Base-by-base conservation (phyloP, 2,113 vertebrate genomes). In the Helogale parvula region DNA sequence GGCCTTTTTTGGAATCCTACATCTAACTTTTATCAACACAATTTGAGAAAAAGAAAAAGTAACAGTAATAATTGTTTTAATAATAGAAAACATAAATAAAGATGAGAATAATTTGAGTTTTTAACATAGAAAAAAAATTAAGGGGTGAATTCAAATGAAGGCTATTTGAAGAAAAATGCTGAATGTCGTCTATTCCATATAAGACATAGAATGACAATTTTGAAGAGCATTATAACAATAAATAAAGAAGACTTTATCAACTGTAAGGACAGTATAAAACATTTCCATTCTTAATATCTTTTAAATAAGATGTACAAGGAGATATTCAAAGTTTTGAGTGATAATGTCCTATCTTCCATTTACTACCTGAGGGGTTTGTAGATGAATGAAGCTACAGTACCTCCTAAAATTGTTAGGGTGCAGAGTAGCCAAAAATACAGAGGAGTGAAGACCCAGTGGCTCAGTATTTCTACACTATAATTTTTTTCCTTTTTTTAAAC, bases 31-130 rank as follows among this genome's bases (percentile, higher is more conserved):
- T 47, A 84, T 94, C 47, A 80, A 16, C 52, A 90, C 38, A 91
- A 88, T 95, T 95, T 91, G 81, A 91, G 54, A 69, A 77, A 94
- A 95, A 68, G 17, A 79, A 83, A 92, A 88, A 50, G 23, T 54
- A 93, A 83, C 29, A 92, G 41, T 82, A 90, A 90, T 81, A 81
- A 84, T 93, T 93, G 25, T 54, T 88, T 96, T 74, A 91, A 93
- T 93, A 87, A 96, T 93, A 89, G 69, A 93, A 95, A 89, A 35
- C 45, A 93, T 86, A 71, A 95, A 88, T 96, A 97, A 93, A 93
- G 90, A 95, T 96, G 71, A 96, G 50, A 92, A 41, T 96, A 81
- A 95, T 93, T 87, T 94, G 50, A 4, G 52, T 66, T 54, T 95
- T 74, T 57, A 95, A 95, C 83, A n/a, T 92, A 93, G 82, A 97